phyloP scores from a whole-genome alignment of 2,113 vertebrate genomes.

The Heliornis fulica region DNA sequence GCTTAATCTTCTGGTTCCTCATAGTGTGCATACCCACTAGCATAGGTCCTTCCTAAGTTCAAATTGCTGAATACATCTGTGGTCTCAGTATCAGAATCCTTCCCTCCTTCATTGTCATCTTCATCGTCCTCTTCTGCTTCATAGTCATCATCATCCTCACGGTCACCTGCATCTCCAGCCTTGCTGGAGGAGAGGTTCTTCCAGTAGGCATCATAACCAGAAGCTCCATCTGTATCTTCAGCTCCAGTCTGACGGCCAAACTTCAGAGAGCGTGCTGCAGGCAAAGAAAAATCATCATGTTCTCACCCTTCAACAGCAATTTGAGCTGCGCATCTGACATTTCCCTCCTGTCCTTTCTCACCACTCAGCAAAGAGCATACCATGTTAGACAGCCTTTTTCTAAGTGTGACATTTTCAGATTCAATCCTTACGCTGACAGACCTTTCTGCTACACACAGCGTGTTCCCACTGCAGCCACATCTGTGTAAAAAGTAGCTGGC shows the following conservation, averaged over 20 bases:
- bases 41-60: slow-evolving; percentile 82
- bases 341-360: not conserved
- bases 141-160: slow-evolving; percentile 80
- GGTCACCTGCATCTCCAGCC: slow-evolving; percentile 69
- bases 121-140: slow-evolving; percentile 85
- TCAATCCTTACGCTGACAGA: not conserved
- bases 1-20: slow-evolving; percentile 75
- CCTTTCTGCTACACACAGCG: not conserved
- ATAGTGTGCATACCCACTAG: slow-evolving; percentile 80
- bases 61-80: slow-evolving; percentile 78
- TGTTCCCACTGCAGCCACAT: not conserved
- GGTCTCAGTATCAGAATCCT: slow-evolving; percentile 78
- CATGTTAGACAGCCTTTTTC: not conserved
- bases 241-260: slow-evolving; percentile 89
- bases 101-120: slow-evolving; percentile 82
- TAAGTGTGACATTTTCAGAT: not conserved
- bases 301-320: not conserved
- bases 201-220: slow-evolving; percentile 91
- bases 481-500: not conserved
- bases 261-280: slow-evolving; percentile 88
- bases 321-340: not conserved
- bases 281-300: not conserved
- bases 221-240: slow-evolving; percentile 85
- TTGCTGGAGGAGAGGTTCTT: slow-evolving; percentile 80
- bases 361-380: not conserved